Conservation (phyloP, 2,113 vertebrate species). For the mouse (Mus musculus) region GRCm39 chr6:53387501-53388000, state of each 20-base stretch:
- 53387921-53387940: neutral
- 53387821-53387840: conserved; percentile 70
- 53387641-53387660: conserved; percentile 47
- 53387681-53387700: conserved; percentile 64
- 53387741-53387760: conserved; percentile 78
- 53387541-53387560: neutral
- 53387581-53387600: neutral
- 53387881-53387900: neutral
- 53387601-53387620: neutral
- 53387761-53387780: conserved; percentile 76
- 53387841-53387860: conserved; percentile 27
- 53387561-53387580: neutral
- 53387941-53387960: neutral
- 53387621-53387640: neutral
- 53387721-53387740: conserved; percentile 78
- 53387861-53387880: conserved; percentile 15
- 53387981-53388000: neutral
- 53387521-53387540: neutral
- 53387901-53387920: conserved; percentile 4
- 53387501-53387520: neutral
- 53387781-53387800: conserved; percentile 65
- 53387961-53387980: neutral
- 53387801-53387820: conserved; percentile 66
- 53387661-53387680: conserved; percentile 63
- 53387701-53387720: conserved; percentile 70